These are phyloP conservation scores for Peromyscus maniculatus DNA, from an alignment of 2,113 vertebrate genomes.

Conservation along the genomic window DNA sequence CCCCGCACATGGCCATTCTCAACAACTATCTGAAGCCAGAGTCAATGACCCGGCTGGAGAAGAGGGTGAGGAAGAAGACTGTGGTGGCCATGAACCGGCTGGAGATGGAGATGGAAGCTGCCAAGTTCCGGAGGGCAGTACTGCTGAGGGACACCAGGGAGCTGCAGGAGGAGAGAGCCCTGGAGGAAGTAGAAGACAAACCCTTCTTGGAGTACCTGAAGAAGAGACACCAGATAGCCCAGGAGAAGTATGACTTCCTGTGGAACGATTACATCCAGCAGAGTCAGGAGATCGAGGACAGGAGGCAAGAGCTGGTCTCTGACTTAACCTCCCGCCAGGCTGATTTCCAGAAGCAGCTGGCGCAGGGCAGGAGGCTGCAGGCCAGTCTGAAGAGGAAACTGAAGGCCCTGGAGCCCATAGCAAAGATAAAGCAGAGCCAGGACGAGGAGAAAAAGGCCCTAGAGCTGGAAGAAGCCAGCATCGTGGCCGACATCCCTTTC, in stretches of 20 bases:
- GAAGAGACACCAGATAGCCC: not conserved
- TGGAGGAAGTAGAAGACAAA: not conserved
- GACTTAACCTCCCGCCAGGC: not conserved
- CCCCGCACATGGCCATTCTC: not conserved
- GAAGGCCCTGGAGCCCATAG: not conserved
- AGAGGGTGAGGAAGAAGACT: not conserved
- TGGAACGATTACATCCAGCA: not conserved
- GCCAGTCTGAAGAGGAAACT: not conserved
- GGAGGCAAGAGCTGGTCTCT: not conserved
- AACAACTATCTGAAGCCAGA: not conserved
- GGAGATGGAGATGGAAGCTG: not conserved
- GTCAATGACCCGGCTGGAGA: not conserved
- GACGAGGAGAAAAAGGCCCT: fast-evolving
- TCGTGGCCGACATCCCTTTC: fast-evolving
- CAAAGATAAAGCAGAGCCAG: not conserved
- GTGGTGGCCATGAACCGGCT: not conserved
- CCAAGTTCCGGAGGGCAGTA: not conserved
- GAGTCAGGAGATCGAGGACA: not conserved
- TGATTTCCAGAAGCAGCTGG: not conserved
- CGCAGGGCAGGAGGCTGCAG: not conserved
- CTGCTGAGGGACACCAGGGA: not conserved
- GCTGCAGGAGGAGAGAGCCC: not conserved
- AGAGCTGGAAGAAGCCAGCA: not conserved
- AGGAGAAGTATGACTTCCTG: not conserved
- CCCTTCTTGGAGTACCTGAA: not conserved